phyloP scores from a whole-genome alignment of 2,113 vertebrate species.

The Brevimyrus niger region DNA sequence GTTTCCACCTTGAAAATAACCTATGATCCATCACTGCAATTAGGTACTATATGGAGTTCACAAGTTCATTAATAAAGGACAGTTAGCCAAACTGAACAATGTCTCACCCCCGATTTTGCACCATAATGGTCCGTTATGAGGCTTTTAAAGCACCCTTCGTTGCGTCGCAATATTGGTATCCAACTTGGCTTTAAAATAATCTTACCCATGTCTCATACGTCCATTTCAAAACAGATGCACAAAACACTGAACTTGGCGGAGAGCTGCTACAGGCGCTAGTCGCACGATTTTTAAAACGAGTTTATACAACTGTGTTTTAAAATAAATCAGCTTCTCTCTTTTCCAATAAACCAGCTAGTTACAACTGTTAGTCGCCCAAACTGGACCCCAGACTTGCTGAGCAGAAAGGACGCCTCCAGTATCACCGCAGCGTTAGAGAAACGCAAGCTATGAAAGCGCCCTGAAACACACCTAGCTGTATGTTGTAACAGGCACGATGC shows the following conservation, averaged over 20 bases:
- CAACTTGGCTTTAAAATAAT: not conserved
- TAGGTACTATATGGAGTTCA: not conserved
- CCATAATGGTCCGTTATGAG: not conserved
- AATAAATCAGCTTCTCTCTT: not conserved
- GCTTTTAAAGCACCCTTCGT: not conserved
- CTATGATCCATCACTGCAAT: not conserved
- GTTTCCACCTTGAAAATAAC: not conserved
- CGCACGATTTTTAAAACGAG: not conserved
- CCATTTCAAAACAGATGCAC: not conserved
- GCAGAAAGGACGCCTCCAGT: not conserved
- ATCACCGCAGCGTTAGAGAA: not conserved
- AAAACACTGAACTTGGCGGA: not conserved
- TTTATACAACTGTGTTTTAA: not conserved
- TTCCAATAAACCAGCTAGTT: not conserved
- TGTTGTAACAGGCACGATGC: not conserved
- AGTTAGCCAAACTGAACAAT: not conserved
- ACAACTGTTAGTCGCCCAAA: not conserved
- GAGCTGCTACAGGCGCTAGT: not conserved
- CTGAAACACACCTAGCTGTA: not conserved
- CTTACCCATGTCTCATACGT: not conserved
- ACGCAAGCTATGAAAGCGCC: not conserved
- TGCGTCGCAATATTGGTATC: not conserved
- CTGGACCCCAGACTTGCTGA: not conserved
- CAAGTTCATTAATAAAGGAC: not conserved
- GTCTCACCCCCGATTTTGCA: not conserved